These are phyloP conservation scores for Hirundo rustica DNA, from an alignment of 2,797 vertebrate species.

Conservation along the genomic window DNA sequence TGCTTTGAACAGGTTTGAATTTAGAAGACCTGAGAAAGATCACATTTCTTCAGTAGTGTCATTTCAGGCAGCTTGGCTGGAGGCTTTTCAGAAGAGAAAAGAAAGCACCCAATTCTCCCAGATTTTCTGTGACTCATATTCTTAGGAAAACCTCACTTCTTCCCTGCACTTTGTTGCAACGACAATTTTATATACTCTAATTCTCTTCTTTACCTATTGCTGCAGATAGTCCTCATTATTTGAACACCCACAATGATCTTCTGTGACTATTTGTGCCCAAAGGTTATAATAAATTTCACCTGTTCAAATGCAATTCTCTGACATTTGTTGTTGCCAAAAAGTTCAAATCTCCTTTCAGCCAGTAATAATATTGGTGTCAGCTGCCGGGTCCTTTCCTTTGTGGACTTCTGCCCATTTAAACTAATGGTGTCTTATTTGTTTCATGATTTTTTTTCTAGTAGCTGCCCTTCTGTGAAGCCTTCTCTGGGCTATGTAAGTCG, in stretches of 20 bases:
- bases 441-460: slow-evolving; percentile 49
- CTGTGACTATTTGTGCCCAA: slow-evolving; percentile 2
- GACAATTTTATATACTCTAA: slow-evolving; percentile 8
- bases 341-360: slow-evolving; percentile 31
- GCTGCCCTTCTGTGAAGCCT: slow-evolving; percentile 36
- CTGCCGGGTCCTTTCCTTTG: slow-evolving; percentile 31
- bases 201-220: slow-evolving; percentile 10
- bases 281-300: slow-evolving; percentile 55
- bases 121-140: background rate
- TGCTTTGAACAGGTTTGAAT: background rate
- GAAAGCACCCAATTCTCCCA: background rate
- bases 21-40: background rate
- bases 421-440: slow-evolving; percentile 38
- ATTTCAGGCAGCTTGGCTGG: background rate
- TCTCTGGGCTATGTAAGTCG: slow-evolving; percentile 12
- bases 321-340: slow-evolving; percentile 16
- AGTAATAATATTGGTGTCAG: slow-evolving; percentile 32
- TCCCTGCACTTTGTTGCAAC: slow-evolving; percentile 31
- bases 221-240: background rate
- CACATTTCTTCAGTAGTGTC: background rate
- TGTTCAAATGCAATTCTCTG: slow-evolving; percentile 21
- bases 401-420: slow-evolving; percentile 53
- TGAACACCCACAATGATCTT: slow-evolving; percentile 6
- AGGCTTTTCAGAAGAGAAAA: background rate
- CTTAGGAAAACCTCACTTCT: background rate